Evolutionary conservation across 2,888 invertebrate genomes (phyloP).

Genomic region (Lypha dubia): DNA sequence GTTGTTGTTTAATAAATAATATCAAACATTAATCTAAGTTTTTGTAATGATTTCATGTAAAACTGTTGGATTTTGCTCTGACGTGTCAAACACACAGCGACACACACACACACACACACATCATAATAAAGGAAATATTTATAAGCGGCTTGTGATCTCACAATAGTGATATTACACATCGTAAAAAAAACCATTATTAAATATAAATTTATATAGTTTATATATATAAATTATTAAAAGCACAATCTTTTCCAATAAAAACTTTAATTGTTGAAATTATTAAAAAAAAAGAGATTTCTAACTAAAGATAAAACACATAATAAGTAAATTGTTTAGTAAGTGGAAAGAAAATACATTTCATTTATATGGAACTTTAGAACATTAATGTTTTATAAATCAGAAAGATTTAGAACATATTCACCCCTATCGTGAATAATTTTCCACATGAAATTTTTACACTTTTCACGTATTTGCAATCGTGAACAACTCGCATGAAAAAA

Average conservation of each 20-base stretch:
- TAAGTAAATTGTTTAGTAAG: conserved; percentile 23
- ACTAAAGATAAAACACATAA: conserved; percentile 43
- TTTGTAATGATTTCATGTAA: conserved; percentile 59
- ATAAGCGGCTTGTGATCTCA: conserved; percentile 59
- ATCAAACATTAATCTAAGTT: conserved; percentile 30
- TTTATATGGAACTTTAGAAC: neutral
- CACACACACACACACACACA: conserved; percentile 4
- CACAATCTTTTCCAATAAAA: conserved; percentile 23
- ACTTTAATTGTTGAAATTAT: conserved; percentile 50
- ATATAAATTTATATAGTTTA: too few species aligned
- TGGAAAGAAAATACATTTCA: conserved; percentile 23
- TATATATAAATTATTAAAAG: neutral
- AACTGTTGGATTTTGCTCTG: conserved; percentile 12
- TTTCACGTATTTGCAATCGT: too few species aligned
- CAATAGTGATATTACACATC: neutral
- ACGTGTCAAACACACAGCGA: neutral
- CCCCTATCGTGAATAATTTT: too few species aligned
- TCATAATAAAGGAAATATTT: conserved; percentile 53
- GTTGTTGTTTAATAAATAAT: conserved; percentile 3
- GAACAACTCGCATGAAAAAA: too few species aligned
- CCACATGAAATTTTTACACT: too few species aligned
- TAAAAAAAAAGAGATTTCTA: conserved; percentile 46
- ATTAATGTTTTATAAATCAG: neutral
- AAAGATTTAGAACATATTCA: too few species aligned
- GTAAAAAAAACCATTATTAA: neutral